phyloP scores from a whole-genome alignment of 2,113 vertebrate genomes.

The Paraplagusia blochii region DNA sequence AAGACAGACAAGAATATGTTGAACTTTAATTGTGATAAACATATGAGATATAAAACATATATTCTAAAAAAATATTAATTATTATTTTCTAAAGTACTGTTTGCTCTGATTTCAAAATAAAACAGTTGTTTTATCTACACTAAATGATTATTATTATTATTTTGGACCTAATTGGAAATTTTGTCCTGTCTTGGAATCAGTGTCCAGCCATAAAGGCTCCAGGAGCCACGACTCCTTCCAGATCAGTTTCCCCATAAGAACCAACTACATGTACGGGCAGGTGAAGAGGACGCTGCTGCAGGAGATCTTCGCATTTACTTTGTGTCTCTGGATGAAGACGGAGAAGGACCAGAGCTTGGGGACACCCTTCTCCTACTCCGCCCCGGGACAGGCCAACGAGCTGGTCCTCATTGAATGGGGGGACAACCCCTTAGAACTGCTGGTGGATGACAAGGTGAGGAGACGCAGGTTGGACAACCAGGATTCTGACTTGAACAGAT shows the following conservation, averaged over 20 bases:
- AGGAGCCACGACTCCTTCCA: conserved; percentile 66
- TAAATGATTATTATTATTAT: too few relatives aligned
- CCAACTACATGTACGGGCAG: conserved; percentile 77
- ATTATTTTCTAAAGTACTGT: too few relatives aligned
- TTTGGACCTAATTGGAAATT: too few relatives aligned
- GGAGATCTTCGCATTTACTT: conserved; percentile 77
- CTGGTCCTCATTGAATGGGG: conserved; percentile 82
- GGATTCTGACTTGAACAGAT: background rate
- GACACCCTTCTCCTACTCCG: conserved; percentile 79
- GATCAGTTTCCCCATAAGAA: conserved; percentile 79
- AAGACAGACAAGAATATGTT: too few relatives aligned
- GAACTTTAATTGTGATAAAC: too few relatives aligned
- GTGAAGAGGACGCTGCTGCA: conserved; percentile 73
- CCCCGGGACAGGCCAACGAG: conserved; percentile 77
- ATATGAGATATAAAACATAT: too few relatives aligned
- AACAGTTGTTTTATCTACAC: too few relatives aligned
- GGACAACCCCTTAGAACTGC: conserved; percentile 76
- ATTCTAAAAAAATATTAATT: too few relatives aligned
- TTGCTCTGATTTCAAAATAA: too few relatives aligned
- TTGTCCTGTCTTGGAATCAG: conserved; percentile 41
- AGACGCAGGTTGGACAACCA: background rate
- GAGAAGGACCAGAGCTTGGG: conserved; percentile 64
- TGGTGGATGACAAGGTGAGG: conserved; percentile 77
- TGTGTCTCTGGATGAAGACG: conserved; percentile 77
- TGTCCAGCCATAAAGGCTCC: conserved; percentile 45